Percentiles rank a stretch among this genome's conserved stretches.
phyloP scores from a whole-genome alignment of 2,888 invertebrate species.

The Diabrotica balteata region DNA sequence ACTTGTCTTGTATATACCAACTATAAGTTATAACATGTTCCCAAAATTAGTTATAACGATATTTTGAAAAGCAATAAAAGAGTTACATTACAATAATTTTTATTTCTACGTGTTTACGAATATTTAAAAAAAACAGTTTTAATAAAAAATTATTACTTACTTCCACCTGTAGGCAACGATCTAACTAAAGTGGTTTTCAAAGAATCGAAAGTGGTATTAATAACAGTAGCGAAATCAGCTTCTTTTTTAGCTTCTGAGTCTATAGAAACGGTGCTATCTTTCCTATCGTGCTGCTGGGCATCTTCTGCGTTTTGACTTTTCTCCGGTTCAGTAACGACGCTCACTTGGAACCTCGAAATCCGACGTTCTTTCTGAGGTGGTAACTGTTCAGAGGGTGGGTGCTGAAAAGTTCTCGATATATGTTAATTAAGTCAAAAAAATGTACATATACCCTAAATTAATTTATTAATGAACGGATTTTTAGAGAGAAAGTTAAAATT shows the following conservation, averaged over 20 bases:
- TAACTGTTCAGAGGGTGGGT: not conserved
- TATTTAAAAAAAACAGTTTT: no score
- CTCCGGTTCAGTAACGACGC: conserved; percentile 62
- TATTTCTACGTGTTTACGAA: no score
- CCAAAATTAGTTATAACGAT: no score
- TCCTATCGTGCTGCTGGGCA: conserved; percentile 21
- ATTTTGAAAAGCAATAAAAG: no score
- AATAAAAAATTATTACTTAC: conserved; percentile 35
- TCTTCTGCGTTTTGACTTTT: conserved; percentile 42
- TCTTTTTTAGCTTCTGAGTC: conserved; percentile 37
- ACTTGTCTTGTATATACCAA: no score
- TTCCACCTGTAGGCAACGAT: conserved; percentile 47
- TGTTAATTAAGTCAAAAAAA: not conserved
- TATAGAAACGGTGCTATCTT: conserved; percentile 27
- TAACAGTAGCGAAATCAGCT: conserved; percentile 53
- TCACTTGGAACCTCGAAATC: conserved; percentile 64
- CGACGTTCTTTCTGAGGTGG: conserved; percentile 44
- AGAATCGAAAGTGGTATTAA: conserved; percentile 55
- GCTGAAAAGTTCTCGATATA: conserved; percentile 11
- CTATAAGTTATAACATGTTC: no score
- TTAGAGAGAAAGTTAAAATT: no score
- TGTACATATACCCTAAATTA: not conserved
- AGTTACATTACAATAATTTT: no score
- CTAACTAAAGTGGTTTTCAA: conserved; percentile 52
- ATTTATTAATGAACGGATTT: no score